phyloP scores from a whole-genome alignment of 2,888 invertebrate species.

The Drosophila stalkeri region DNA sequence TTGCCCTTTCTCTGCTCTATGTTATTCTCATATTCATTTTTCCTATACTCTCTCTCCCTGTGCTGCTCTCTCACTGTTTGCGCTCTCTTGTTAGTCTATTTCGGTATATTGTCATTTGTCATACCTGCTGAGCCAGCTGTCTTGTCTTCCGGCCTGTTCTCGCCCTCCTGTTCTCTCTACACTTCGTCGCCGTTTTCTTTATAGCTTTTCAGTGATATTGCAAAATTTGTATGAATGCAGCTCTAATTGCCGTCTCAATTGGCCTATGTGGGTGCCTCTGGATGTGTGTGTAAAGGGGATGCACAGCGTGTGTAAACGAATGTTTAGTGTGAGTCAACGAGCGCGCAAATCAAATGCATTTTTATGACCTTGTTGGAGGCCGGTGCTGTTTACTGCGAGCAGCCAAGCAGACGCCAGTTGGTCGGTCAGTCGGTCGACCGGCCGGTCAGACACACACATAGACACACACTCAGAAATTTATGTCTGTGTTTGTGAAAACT shows the following conservation, averaged over 20 bases:
- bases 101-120: constrained; percentile 11
- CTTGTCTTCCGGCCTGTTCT: neutral
- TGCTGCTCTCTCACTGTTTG: neutral
- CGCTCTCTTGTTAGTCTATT: constrained; percentile 3
- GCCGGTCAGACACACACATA: constrained; percentile 9
- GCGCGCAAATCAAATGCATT: constrained; percentile 39
- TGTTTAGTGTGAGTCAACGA: constrained; percentile 28
- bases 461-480: neutral
- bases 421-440: constrained; percentile 3
- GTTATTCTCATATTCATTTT: neutral
- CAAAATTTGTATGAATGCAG: constrained; percentile 44
- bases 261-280: constrained; percentile 6
- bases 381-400: constrained; percentile 22
- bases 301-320: constrained; percentile 10
- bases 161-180: neutral
- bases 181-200: neutral
- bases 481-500: constrained; percentile 7
- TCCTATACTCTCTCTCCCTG: neutral
- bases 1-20: neutral
- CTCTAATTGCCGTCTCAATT: constrained; percentile 48
- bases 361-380: constrained; percentile 46
- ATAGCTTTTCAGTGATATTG: constrained; percentile 31
- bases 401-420: constrained; percentile 31
- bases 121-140: constrained; percentile 12
- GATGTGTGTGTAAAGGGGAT: neutral